Evolutionary conservation across 2,113 vertebrate genomes (phyloP), one percentile per base, ranked within the genome.

Genomic region (Corydoras maculifer): DNA sequence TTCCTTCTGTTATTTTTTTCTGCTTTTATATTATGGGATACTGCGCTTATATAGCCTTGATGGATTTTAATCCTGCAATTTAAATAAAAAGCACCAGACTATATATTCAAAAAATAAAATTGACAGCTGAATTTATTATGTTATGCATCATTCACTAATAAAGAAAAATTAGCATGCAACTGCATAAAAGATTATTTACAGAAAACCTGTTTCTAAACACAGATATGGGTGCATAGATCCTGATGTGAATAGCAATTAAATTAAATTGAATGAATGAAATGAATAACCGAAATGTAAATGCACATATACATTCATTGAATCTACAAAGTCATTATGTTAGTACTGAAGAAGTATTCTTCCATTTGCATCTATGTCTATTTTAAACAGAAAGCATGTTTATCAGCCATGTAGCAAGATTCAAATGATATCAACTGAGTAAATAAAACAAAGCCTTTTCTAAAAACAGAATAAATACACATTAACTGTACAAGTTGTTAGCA

Each of bases 391-490:
- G 32, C 58, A 67, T 48, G 30, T 54, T 72, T 49, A 59, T 58
- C n/a, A 15, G 57, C 49, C 14, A 69, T 73, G 58, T 59, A 61
- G 54, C 15, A 55, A 32, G 43, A 11, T 10, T 70, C 29, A 60
- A 65, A 64, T 60, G 58, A 63, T 69, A 63, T 50, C 29, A 35
- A 58, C 43, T 55, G 50, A 58, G 57, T 29, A 59, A 62, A 76
- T 73, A 65, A 70, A 68, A 70, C 59, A 29, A 71, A 51, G 64
- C 29, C 69, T 58, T 58, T 59, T 57, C 63, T 62, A 75, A 72
- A 78, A 78, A 66, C 62, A 55, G 60, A 90, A 91, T 89, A 91
- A 90, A 90, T 90, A 91, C 79, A 82, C 81, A 84, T 79, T 65
- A 78, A 85, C 84, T 72, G 49, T 82, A 84, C 65, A 77, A 77